These are phyloP conservation scores for Caenorhabditis sp. DNA, from an alignment of 2,888 invertebrate species.

Conservation along the genomic window DNA sequence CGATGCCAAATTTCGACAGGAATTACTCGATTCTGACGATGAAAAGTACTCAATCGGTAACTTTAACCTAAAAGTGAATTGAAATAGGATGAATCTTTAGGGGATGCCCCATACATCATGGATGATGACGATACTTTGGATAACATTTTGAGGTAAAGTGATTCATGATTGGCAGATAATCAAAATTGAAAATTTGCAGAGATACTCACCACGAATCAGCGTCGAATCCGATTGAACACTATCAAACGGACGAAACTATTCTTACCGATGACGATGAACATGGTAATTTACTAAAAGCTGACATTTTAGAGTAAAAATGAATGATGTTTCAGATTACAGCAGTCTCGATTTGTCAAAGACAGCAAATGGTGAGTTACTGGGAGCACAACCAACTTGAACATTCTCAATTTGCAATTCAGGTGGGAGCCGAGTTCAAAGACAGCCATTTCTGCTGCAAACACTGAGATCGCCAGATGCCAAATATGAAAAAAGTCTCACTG, in stretches of 20 bases:
- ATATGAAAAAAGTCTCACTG: conserved; percentile 25
- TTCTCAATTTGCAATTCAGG: neutral
- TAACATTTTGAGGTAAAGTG: conserved; percentile 33
- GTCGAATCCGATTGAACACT: conserved; percentile 45
- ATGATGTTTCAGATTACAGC: conserved; percentile 34
- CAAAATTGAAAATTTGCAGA: too few species aligned
- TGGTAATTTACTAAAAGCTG: conserved; percentile 5
- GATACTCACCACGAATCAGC: conserved; percentile 19
- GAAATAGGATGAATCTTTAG: too few species aligned
- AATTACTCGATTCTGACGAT: conserved; percentile 50
- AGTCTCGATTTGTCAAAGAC: conserved; percentile 15
- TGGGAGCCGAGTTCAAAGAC: neutral
- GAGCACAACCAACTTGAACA: neutral
- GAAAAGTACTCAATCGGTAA: conserved; percentile 37
- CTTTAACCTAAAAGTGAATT: too few species aligned
- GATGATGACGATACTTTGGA: conserved; percentile 47
- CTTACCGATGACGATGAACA: conserved; percentile 44
- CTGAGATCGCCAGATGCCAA: conserved; percentile 10
- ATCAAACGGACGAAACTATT: conserved; percentile 37
- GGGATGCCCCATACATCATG: conserved; percentile 36
- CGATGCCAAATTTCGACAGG: conserved; percentile 50
- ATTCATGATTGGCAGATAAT: too few species aligned
- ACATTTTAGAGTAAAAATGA: neutral
- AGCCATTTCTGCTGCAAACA: neutral
- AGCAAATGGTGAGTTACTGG: neutral